Evolutionary conservation across 2,113 vertebrate species (phyloP), one percentile per base, ranked within the genome.

Genomic region (Hyla sarda): DNA sequence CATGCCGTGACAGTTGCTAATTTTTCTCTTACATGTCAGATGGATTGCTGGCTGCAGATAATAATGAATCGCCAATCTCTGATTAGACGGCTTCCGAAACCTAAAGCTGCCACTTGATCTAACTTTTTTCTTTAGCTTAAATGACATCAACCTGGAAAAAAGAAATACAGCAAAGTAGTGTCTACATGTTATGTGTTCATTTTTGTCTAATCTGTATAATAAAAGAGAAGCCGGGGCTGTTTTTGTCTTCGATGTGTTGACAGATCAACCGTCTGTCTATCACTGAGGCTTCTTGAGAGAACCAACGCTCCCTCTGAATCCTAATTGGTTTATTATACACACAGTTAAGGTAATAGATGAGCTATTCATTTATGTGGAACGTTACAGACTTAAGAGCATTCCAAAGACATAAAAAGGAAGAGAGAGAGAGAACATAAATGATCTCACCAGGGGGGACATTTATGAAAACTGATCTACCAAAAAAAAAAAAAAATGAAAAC

Each of bases 1-100:
- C 97, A 96, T 82, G 91, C 93, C 87, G 93, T 96, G 97, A 96
- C 97, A 98, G 97, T 97, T 98, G 97, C 96, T 98, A 98, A 97
- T 98, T 98, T 96, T 92, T 95, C 94, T 95, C 95, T 96, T 95
- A 93, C 95, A 95, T 96, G 96, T 98, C 97, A 97, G 95, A 96
- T 92, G 93, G 96, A 95, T 96, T 94, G 95, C 95, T 96, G 92
- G 96, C 96, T 96, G 95, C 93, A 96, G 95, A 95, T 96, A 95
- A 97, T 97, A 95, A 97, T 96, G 95, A 97, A 96, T 95, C 96
- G 96, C 96, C 95, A 94, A 94, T 94, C 92, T 90, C 96, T 96
- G 97, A 97, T 97, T 97, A 97, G 94, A 94, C 95, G 95, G 94
- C 93, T 96, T 96, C 90, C 88, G 94, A 95, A 93, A 94, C 92